A percentile compares a stretch with the other conserved stretches of the same genome.
phyloP scores from a whole-genome alignment of 2,888 invertebrate species.

The Prenolepis imparis region DNA sequence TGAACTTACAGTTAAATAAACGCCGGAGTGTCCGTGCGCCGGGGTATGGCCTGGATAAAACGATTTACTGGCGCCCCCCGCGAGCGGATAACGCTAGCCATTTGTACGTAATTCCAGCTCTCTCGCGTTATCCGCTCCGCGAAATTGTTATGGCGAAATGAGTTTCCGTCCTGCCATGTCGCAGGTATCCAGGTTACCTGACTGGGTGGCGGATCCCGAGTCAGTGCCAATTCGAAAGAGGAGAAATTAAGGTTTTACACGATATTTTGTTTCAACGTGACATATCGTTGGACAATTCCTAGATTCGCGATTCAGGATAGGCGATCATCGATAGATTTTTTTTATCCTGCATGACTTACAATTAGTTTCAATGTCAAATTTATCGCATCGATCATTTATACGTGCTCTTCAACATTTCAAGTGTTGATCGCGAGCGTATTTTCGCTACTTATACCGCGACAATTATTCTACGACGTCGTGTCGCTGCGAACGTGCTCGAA shows the following conservation, averaged over 20 bases:
- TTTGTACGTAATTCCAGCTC: conserved; percentile 79
- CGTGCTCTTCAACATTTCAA: background rate
- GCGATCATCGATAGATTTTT: too few species aligned
- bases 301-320: background rate
- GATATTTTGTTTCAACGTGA: background rate
- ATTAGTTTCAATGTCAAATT: conserved; percentile 13
- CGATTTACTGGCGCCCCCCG: conserved; percentile 80
- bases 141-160: conserved; percentile 75
- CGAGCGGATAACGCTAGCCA: conserved; percentile 80
- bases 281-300: background rate
- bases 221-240: conserved; percentile 29
- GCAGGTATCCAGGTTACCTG: conserved; percentile 49
- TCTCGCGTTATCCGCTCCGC: conserved; percentile 66
- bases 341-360: background rate
- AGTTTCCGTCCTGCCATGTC: conserved; percentile 55
- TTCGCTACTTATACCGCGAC: conserved; percentile 30
- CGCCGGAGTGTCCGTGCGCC: conserved; percentile 63
- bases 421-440: conserved; percentile 6
- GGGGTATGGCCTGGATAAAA: conserved; percentile 77
- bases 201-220: conserved; percentile 23
- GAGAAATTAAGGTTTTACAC: conserved; percentile 14
- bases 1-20: conserved; percentile 80
- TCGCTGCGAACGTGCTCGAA: conserved; percentile 43
- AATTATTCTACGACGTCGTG: conserved; percentile 55
- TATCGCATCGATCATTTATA: background rate